These are phyloP conservation scores for Dendrolimus pini DNA, from an alignment of 2,888 invertebrate species.

Conservation along the genomic window DNA sequence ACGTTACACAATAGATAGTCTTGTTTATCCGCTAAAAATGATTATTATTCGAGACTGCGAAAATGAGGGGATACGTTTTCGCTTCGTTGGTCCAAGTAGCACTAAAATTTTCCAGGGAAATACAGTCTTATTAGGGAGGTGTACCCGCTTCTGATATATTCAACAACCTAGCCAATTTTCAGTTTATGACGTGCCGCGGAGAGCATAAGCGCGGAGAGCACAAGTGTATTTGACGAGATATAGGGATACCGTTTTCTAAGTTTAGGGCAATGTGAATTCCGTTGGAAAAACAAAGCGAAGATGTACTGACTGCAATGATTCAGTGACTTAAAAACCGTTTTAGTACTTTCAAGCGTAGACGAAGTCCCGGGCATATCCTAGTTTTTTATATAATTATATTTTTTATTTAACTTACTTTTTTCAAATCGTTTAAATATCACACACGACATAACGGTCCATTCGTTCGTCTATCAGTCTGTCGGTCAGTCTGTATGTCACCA, in stretches of 20 bases:
- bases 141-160: constrained; percentile 53
- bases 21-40: neutral
- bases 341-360: no score
- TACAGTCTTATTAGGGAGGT: constrained; percentile 51
- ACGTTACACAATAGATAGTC: no score
- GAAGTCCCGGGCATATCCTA: no score
- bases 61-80: constrained; percentile 26
- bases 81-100: constrained; percentile 35
- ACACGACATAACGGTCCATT: no score
- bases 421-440: no score
- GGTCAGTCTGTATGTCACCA: no score
- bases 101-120: constrained; percentile 54
- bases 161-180: constrained; percentile 69
- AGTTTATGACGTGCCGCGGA: constrained; percentile 59
- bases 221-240: constrained; percentile 29
- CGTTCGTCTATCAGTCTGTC: no score
- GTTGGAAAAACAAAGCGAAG: no score
- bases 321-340: no score
- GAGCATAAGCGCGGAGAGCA: constrained; percentile 18
- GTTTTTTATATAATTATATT: no score
- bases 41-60: neutral
- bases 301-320: no score
- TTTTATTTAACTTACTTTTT: no score
- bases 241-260: neutral
- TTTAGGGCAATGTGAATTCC: neutral